Conservation (phyloP, 2,113 vertebrate species). For the Thryonomys swinderianus region DNA sequence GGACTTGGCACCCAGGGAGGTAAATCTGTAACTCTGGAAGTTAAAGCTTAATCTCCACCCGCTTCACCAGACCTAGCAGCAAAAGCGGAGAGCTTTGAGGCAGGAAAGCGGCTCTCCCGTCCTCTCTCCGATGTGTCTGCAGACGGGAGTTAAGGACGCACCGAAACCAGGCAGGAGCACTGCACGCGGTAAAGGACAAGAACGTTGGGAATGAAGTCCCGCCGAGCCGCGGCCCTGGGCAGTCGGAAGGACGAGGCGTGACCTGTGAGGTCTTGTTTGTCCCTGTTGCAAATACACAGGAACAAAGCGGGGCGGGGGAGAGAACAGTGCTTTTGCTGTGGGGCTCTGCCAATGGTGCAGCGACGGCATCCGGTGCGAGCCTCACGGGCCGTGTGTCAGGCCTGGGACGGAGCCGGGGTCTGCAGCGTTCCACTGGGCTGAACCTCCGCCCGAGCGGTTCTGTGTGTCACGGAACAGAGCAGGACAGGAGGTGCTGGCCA, state of each 20-base stretch:
- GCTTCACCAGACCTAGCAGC: not conserved
- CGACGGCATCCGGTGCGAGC: accelerated
- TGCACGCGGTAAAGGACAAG: not conserved
- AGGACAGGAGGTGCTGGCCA: accelerated
- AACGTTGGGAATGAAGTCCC: not conserved
- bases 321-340: too few relatives aligned
- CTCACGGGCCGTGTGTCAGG: too few relatives aligned
- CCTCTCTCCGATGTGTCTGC: not conserved
- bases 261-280: not conserved
- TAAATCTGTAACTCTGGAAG: not conserved
- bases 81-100: not conserved
- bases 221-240: not conserved
- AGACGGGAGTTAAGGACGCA: not conserved
- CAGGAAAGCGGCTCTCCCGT: not conserved
- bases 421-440: not conserved
- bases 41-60: not conserved
- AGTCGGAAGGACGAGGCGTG: not conserved
- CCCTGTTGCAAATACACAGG: accelerated
- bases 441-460: not conserved
- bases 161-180: not conserved
- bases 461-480: not conserved
- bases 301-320: too few relatives aligned
- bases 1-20: not conserved
- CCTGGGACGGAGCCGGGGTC: too few relatives aligned
- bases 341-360: too few relatives aligned